phyloP scores from a whole-genome alignment of 2,888 invertebrate genomes.

The Xylota segnis region DNA sequence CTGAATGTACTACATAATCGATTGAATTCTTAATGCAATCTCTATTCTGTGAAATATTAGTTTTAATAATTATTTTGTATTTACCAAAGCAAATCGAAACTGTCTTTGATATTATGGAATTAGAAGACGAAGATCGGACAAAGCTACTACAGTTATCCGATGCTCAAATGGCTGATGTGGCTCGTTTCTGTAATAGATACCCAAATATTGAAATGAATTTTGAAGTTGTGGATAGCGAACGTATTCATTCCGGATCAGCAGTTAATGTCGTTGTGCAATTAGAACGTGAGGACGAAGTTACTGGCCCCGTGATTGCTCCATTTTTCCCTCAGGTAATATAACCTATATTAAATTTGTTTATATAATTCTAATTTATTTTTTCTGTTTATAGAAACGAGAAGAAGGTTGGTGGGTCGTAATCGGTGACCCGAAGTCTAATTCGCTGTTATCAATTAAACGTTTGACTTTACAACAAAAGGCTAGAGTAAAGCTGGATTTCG shows the following conservation, averaged over 20 bases:
- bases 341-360: background rate
- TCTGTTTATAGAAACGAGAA: slow-evolving; percentile 89
- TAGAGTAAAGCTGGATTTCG: slow-evolving; percentile 90
- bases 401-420: slow-evolving; percentile 99
- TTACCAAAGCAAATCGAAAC: slow-evolving; percentile 87
- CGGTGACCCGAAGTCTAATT: slow-evolving; percentile 97
- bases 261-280: slow-evolving; percentile 96
- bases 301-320: slow-evolving; percentile 98
- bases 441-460: slow-evolving; percentile 97
- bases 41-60: background rate
- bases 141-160: slow-evolving; percentile 92
- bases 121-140: slow-evolving; percentile 94
- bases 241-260: slow-evolving; percentile 91
- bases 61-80: slow-evolving; percentile 2
- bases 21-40: background rate
- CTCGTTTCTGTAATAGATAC: slow-evolving; percentile 99
- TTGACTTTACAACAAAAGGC: slow-evolving; percentile 97
- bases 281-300: slow-evolving; percentile 98
- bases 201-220: slow-evolving; percentile 98
- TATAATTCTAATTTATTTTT: background rate
- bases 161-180: slow-evolving; percentile 98
- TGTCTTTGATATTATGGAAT: slow-evolving; percentile 91
- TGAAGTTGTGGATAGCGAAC: slow-evolving; percentile 93
- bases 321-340: slow-evolving; percentile 95
- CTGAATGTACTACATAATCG: background rate